Evolutionary conservation across 2,113 vertebrate genomes (phyloP), one percentile per base, ranked within the genome.

Genomic region (Phalacrocorax pelagicus): DNA sequence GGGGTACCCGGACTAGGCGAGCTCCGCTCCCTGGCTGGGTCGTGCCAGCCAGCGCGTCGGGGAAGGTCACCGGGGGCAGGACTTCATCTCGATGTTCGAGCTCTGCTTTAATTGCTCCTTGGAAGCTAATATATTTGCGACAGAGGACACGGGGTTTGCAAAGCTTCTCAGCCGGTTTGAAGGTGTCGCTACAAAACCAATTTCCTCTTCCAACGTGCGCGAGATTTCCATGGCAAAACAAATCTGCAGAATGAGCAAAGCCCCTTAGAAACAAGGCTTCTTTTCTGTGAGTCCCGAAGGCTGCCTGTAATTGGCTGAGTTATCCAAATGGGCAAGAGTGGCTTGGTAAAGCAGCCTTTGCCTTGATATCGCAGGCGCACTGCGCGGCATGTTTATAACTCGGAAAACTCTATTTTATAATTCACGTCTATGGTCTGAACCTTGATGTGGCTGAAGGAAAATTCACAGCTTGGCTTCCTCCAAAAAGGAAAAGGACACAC

Each of bases 51-150:
- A 8, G 66, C 85, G 71, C 84, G 86, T 15, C 72, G 44, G 65
- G 63, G 89, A 97, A 95, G 97, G 97, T 97, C 96, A 94, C 79
- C 19, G 86, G 63, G 88, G 85, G 75, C 95, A 90, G 82, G 55
- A 54, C 93, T 92, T 94, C 79, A 58, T 75, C 81, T 71, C 40
- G 7, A 36, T 27, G 69, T 74, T 88, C 29, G 55, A 63, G 88
- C 86, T n/a, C 46, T 34, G 87, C 86, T 32, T 40, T 74, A 63
- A 84, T 70, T 46, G 75, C 75, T 67, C 69, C 5, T 8, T 22
- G 88, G 72, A 63, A 38, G 61, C 84, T 11, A 5, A 17, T 36
- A 38, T 10, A 4, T 58, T 90, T 82, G 74, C 34, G 73, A 7
- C 81, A 34, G 36, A 49, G 59, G 57, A 52, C 87, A 13, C 54